Evolutionary conservation across 2,888 invertebrate species (phyloP), one percentile per base, ranked within the genome.

Genomic region (Empis stercorea): DNA sequence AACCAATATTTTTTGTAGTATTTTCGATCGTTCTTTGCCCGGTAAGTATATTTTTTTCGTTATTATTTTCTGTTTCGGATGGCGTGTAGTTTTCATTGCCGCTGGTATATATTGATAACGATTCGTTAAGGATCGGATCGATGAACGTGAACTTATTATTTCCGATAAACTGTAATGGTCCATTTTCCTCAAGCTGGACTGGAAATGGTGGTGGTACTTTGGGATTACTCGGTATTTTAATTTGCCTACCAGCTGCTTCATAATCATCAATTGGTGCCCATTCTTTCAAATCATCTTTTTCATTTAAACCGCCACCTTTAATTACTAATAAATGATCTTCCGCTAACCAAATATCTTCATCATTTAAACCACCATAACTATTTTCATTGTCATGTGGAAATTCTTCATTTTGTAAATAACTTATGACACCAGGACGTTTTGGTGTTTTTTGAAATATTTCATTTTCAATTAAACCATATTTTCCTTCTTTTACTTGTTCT

Each of bases 161-260:
- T 67, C 85, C 83, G 72, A 91, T 78, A 77, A 89, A 83, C 74
- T 87, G 81, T 71, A 89, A 76, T 65, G 89, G 89, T 62, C 87
- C 89, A 63, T 81, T 78, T 65, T 88, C 86, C 68, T 78, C 76
- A 69, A 91, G 81, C 73, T 86, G 88, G 71, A 91, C 83, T 65
- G 91, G 91, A 82, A 91, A 91, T 73, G 91, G 91, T 76, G 91
- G 91, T 70, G 91, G 88, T 59, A 89, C 80, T 69, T 81, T 81
- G 10, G 88, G 87, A 67, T 81, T 80, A 45, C 79, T 70, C 39
- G 89, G 88, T 60, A 91, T 76, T 70, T 87, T 87, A 62, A 91
- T 86, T 70, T 84, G 88, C 59, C 89, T 78, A 61, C 76, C 75
- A 23, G 88, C 87, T 54, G 88, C 87, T 66, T 81, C 76, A 67